These are phyloP conservation scores for Choristoneura fumiferana DNA, from an alignment of 1,140 invertebrate genomes.

Conservation along the genomic window DNA sequence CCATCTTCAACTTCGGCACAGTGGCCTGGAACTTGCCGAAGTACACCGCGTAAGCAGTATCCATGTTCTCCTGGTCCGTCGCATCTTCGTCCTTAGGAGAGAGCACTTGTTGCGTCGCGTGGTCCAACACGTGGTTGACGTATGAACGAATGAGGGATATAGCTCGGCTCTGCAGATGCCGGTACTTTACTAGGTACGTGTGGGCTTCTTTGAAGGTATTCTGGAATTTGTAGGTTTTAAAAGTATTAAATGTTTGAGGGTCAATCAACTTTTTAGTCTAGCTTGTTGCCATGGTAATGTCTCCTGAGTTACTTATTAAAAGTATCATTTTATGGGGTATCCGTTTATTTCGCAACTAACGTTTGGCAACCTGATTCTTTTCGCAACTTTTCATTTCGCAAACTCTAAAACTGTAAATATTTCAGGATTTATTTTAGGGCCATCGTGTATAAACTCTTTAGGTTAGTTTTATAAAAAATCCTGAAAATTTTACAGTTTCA, in stretches of 20 bases:
- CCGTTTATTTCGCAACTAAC: no score
- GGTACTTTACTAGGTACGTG: slow-evolving; percentile 86
- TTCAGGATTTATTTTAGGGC: no score
- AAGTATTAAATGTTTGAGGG: slow-evolving; percentile 31
- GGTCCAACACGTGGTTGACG: slow-evolving; percentile 85
- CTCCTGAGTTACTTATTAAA: no score
- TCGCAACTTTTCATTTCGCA: no score
- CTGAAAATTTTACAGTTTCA: no score
- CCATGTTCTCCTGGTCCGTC: slow-evolving; percentile 73
- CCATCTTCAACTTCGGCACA: slow-evolving; percentile 88
- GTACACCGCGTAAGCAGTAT: slow-evolving; percentile 92
- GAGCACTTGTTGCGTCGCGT: slow-evolving; percentile 87
- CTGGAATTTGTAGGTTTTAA: slow-evolving; percentile 44
- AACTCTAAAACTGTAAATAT: no score
- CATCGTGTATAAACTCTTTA: no score
- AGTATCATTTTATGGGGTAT: no score
- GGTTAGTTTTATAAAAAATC: no score
- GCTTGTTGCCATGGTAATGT: no score
- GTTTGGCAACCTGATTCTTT: no score
- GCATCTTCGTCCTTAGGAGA: slow-evolving; percentile 74
- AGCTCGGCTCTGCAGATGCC: slow-evolving; percentile 88
- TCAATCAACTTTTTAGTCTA: no score
- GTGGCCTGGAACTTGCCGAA: slow-evolving; percentile 97
- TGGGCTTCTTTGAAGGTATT: slow-evolving; percentile 81
- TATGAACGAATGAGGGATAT: slow-evolving; percentile 88